Evolutionary conservation across 2,797 vertebrate genomes (phyloP), one percentile per base, ranked within the genome.

Genomic region (Kryptopterus vitreolus): DNA sequence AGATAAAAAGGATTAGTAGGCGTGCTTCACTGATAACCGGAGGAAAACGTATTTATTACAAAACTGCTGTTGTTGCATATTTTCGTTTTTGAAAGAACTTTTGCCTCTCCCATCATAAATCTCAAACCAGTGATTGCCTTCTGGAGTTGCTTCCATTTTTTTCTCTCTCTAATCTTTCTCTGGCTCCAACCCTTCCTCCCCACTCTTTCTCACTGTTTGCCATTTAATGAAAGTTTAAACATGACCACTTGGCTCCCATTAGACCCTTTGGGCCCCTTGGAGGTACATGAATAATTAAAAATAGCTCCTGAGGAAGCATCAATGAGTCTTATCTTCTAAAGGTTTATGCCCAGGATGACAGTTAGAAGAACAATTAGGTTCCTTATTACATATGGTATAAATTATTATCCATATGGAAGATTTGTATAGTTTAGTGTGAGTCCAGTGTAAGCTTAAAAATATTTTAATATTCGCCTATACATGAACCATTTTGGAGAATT

Each of bases 271-370:
- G 70, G 43, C 79, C 75, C 53, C 73, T 68, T 57, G 77, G 83
- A 76, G 70, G 75, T 80, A 82, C 77, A 85, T 87, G 10, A 85
- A 87, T 86, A 83, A 87, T 86, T 87, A 55, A 87, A 57, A 48
- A 55, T 29, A 61, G 71, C 61, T 81, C 62, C 57, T 77, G 66
- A 79, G 59, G 63, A 68, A 73, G 73, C 69, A 11, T 38, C 35
- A 77, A 59, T 78, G 46, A 53, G 71, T n/a, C 62, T 52, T 66
- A 74, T 74, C 69, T 58, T 50, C 33, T 26, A 35, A 15, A 68
- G 61, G 33, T 46, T 69, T 65, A 81, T 58, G 24, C 53, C 38
- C 71, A 79, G 43, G 58, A 76, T 76, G 50, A 71, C 63, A 62
- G 38, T 65, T 10, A n/a, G n/a, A 43, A 66, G 8, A 72, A 26